These are phyloP conservation scores for Strigamia maritima DNA, from an alignment of 2,888 invertebrate genomes.

Conservation along the genomic window DNA sequence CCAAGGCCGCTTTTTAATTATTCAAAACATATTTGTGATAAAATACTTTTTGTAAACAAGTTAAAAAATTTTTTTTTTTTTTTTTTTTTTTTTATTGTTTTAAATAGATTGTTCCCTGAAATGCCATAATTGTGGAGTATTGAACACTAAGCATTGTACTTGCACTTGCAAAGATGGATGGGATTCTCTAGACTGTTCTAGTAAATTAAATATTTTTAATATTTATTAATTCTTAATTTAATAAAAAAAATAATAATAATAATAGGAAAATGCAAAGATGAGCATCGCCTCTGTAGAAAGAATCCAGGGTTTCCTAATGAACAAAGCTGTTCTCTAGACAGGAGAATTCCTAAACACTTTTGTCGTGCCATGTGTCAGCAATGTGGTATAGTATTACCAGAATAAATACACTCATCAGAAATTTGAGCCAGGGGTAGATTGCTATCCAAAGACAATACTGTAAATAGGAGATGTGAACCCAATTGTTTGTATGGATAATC, in stretches of 20 bases:
- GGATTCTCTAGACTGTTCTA: slow-evolving; percentile 19
- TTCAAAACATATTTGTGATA: too few relatives aligned
- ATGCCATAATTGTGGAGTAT: not conserved
- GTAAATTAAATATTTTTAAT: not conserved
- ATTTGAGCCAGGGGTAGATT: too few relatives aligned
- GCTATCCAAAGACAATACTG: too few relatives aligned
- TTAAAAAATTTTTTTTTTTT: too few relatives aligned
- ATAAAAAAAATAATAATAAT: not conserved
- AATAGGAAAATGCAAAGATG: not conserved
- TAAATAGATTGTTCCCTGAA: not conserved
- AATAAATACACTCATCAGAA: not conserved
- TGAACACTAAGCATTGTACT: not conserved
- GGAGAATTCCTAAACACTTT: not conserved
- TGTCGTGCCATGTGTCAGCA: not conserved
- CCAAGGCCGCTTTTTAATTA: not conserved
- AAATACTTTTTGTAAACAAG: not conserved
- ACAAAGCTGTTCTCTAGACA: not conserved
- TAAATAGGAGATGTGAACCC: too few relatives aligned
- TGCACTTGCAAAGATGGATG: slow-evolving; percentile 3
- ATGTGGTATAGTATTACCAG: not conserved
- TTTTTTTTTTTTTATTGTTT: not conserved
- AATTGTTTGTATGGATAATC: too few relatives aligned
- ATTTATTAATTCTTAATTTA: too few relatives aligned
- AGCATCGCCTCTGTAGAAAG: not conserved
- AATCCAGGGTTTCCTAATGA: not conserved